phyloP scores from a whole-genome alignment of 2,888 invertebrate genomes.

The Phlogophora meticulosa region DNA sequence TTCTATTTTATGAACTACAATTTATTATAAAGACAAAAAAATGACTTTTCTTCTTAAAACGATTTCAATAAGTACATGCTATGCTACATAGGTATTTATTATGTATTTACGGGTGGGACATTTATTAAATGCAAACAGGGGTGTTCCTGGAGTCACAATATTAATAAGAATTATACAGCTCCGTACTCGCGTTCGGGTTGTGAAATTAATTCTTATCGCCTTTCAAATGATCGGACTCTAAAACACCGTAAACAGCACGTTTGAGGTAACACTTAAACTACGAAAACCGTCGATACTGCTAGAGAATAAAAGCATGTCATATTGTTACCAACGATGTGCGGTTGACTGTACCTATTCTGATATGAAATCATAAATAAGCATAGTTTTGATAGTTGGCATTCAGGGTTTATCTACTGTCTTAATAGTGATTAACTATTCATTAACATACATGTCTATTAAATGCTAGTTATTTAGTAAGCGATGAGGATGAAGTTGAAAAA shows the following conservation, averaged over 20 bases:
- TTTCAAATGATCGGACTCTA: background rate
- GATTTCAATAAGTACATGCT: slow-evolving; percentile 35
- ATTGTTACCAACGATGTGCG: background rate
- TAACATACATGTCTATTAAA: slow-evolving; percentile 8
- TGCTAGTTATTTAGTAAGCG: slow-evolving; percentile 29
- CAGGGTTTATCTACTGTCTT: background rate
- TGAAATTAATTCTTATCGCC: background rate
- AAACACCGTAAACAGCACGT: background rate
- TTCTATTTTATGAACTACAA: background rate
- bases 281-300: slow-evolving; percentile 2
- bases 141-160: slow-evolving; percentile 2
- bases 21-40: background rate
- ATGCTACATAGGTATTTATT: slow-evolving; percentile 2
- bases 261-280: background rate
- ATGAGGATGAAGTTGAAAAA: background rate
- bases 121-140: slow-evolving; percentile 24
- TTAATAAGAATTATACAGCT: background rate
- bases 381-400: slow-evolving; percentile 6
- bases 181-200: background rate
- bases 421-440: slow-evolving; percentile 17
- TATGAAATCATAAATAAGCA: slow-evolving; percentile 4
- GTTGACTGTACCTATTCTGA: background rate
- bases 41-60: slow-evolving; percentile 2
- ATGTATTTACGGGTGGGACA: slow-evolving; percentile 24
- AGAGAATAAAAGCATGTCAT: background rate